Evolutionary conservation across 2,888 invertebrate species (phyloP), one percentile per base, ranked within the genome.

Genomic region (Gnatocerus cornutus): DNA sequence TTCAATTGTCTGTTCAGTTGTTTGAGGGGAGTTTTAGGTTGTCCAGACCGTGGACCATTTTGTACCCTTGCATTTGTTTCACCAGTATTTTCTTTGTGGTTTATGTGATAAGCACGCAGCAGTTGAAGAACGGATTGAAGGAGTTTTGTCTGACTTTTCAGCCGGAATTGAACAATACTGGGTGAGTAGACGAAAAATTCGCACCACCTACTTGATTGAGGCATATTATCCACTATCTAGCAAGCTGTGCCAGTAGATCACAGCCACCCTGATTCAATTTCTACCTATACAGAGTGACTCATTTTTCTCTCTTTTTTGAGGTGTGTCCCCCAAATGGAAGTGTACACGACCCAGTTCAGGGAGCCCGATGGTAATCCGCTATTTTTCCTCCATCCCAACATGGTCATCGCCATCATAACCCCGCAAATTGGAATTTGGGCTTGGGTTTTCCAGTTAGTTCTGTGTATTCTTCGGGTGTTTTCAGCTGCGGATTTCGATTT

Each of bases 41-140:
- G 13, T 21, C 62, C 6, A 55, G 33, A 21, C 66, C 70, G 6
- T 70, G 66, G 66, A 10, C 10, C 7, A 56, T 67, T 13, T 39
- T 70, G n/a, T 66, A 56, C 39, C 70, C 70, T 12, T 67, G 66
- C 30, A 27, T 67, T n/a, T 8, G 62, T 48, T 70, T 67, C 48
- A 48, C 55, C 4, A 1, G 13, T 0, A 55, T 70, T 14, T 46
- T 50, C n/a, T 66, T 63, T 8, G 48, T 70, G 5, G 27, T 59
- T 0, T 37, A 61, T 8, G 13, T 62, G 0, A 9, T 45, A 10
- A 70, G 70, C n/a, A 56, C 62, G 13, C 4, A 21, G 2, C 12
- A 8, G 9, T 4, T 67, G 21, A 12, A n/a, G 2, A 9, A 41
- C 21, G 70, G 70, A 7, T 6, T 66, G 2, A 10, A 10, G 7